Percentiles rank a stretch among this genome's conserved stretches.
Conservation (phyloP, 2,797 vertebrate species). For the Propithecus deckenii region DNA sequence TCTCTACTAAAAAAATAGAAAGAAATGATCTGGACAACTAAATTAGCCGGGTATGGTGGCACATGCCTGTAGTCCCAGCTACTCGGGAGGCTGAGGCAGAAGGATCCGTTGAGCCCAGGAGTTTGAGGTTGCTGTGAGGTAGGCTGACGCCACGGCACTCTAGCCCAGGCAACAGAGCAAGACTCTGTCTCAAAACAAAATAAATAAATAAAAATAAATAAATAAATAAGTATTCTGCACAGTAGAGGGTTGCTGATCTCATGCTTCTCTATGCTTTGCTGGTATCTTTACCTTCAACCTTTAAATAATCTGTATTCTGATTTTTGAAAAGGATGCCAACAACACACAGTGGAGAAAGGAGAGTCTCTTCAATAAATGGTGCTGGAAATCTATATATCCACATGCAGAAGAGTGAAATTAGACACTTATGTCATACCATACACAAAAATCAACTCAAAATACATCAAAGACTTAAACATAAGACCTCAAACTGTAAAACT, state of each 20-base stretch:
- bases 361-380: neutral
- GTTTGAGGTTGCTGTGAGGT: too few relatives aligned
- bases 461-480: neutral
- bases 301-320: neutral
- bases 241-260: neutral
- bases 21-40: too few relatives aligned
- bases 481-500: neutral
- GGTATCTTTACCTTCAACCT: neutral
- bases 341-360: neutral
- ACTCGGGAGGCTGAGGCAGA: too few relatives aligned
- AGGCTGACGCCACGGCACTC: too few relatives aligned
- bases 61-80: too few relatives aligned
- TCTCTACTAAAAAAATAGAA: too few relatives aligned
- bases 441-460: neutral
- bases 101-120: too few relatives aligned
- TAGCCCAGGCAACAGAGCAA: too few relatives aligned
- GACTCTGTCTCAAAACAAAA: too few relatives aligned
- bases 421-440: neutral
- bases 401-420: neutral
- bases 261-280: neutral
- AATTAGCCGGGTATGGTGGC: too few relatives aligned
- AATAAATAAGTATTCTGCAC: neutral
- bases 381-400: neutral
- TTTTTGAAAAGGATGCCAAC: neutral
- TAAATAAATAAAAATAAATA: too few relatives aligned